Conservation (phyloP, 2,797 vertebrate species). For the Myripristis murdjan region DNA sequence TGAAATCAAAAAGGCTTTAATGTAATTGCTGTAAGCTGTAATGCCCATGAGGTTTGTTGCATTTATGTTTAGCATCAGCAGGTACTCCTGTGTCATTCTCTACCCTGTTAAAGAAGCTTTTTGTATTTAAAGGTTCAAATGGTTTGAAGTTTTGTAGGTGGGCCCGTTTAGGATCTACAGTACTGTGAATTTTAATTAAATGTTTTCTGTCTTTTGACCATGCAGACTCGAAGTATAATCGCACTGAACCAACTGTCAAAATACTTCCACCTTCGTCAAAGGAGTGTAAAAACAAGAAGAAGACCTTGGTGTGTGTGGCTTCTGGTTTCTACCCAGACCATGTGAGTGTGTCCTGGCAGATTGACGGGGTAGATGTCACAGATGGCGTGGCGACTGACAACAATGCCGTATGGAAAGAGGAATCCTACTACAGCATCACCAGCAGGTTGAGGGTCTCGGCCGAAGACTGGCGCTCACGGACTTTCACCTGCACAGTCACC, state of each 20-base stretch:
- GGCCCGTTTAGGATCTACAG: not conserved
- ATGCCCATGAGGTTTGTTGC: too few species aligned
- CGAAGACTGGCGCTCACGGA: conserved; percentile 16
- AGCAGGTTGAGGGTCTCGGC: conserved; percentile 73
- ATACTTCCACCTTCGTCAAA: conserved; percentile 24
- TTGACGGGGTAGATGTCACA: fast-evolving
- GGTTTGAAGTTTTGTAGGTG: not conserved
- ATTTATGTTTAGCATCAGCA: not conserved
- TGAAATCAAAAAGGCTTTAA: not conserved
- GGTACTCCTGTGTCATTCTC: not conserved
- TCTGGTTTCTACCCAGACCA: conserved; percentile 82
- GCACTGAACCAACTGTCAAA: not conserved
- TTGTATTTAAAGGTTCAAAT: not conserved
- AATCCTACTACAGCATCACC: conserved; percentile 60
- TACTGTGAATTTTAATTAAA: not conserved
- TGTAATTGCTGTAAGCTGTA: not conserved
- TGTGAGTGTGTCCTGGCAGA: conserved; percentile 52
- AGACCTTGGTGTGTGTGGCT: conserved; percentile 78
- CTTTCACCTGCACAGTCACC: conserved; percentile 21
- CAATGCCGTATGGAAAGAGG: fast-evolving
- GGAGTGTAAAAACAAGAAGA: conserved; percentile 44
- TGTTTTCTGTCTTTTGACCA: conserved; percentile 11
- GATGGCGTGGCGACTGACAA: conserved; percentile 60
- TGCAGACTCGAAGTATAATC: fast-evolving
- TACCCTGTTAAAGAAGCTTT: not conserved